These are phyloP conservation scores for Zelostemma sp. DNA, from an alignment of 1,140 invertebrate genomes.

Conservation along the genomic window DNA sequence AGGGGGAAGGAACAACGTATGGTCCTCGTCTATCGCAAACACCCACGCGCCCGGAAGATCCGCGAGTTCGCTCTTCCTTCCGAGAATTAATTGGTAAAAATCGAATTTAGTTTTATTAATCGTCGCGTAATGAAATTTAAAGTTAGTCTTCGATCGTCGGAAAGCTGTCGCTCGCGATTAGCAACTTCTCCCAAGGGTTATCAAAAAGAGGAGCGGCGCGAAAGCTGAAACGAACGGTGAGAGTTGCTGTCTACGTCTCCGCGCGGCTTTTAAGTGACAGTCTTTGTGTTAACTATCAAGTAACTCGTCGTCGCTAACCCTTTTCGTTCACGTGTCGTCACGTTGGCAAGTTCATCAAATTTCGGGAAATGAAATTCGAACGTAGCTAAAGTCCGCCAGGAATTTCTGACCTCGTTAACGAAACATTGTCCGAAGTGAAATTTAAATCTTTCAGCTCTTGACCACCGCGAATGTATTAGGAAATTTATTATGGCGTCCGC, in stretches of 20 bases:
- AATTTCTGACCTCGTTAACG: no score
- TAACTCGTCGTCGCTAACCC: constrained; percentile 44
- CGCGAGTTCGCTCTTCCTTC: no score
- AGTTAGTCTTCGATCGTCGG: constrained; percentile 13
- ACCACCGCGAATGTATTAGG: constrained; percentile 27
- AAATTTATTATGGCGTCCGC: constrained; percentile 38
- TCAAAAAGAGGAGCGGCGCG: constrained; percentile 9
- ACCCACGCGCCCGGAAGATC: not conserved
- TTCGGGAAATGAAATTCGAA: no score
- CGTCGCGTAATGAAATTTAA: not conserved
- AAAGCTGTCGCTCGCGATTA: constrained; percentile 45
- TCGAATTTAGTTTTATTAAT: constrained; percentile 15
- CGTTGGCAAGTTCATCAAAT: no score
- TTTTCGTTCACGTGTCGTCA: constrained; percentile 45
- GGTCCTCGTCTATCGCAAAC: not conserved
- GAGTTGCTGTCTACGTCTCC: constrained; percentile 29
- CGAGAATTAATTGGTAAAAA: no score
- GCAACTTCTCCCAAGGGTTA: constrained; percentile 30
- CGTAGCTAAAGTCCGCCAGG: no score
- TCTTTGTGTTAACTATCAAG: constrained; percentile 46
- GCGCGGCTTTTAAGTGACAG: constrained; percentile 34
- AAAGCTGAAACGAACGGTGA: not conserved
- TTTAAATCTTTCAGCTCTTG: no score
- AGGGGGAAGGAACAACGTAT: not conserved
- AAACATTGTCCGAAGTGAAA: no score